Base-by-base conservation (phyloP, 2,888 invertebrate genomes). In the Drosophila melanosoma region DNA sequence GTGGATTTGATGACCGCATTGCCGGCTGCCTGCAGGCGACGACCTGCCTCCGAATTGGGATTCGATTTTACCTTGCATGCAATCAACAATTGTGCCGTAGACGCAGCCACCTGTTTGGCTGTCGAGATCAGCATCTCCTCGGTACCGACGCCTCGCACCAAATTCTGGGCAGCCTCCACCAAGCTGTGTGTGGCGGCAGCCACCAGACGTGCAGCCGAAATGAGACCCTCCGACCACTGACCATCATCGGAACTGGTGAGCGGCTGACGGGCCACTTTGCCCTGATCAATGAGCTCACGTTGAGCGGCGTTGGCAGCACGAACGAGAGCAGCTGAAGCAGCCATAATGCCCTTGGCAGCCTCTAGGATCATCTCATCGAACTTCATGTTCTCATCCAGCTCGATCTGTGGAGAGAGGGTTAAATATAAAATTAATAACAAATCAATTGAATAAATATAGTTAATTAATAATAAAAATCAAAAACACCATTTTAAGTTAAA, bases 31-130 rank as follows among this genome's bases (percentile, higher is more conserved):
- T 98, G 96, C 45, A 99, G 94, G 15, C 99, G 95, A 53, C 98
- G 96, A 58, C 99, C 99, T 10, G 98, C 97, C 83, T 98, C 97
- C 10, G 98, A 98, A 72, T 98, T 97, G 1, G 98, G 97, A 94
- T 99, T 99, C 0, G 99, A 99, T 93, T 99, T 99, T 68, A 99
- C 99, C 95, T 99, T 99, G 94, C 99, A 99, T 0, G 99, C 99
- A 53, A 99, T 99, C 61, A 99, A 93, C 65, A 99, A 94, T 91
- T 99, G 99, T 0, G 99, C 99, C 0, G 99, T 99, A 1, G 98
- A 98, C 59, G 98, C 97, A 8, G 99, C 99, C 11, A 99, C 99
- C 93, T 98, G 98, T 87, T 99, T 96, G 4, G 99, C 99, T 23
- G 99, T 97, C 1, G 99, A 98, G 79, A 99, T 98, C 35, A 99